phyloP scores from a whole-genome alignment of 2,888 invertebrate genomes.

The Pseudococcus jackbeardsleyi region DNA sequence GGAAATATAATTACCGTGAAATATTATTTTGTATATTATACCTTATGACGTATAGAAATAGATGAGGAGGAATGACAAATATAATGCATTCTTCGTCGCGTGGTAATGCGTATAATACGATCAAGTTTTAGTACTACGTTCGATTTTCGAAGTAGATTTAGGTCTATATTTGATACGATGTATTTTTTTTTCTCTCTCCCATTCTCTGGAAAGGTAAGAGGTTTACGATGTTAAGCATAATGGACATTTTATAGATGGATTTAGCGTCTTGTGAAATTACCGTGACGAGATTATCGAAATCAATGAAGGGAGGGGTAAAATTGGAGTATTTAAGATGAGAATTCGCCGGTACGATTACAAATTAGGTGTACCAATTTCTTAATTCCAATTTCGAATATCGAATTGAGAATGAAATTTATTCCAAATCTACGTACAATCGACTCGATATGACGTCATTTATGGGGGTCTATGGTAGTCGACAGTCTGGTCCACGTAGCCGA shows the following conservation, averaged over 20 bases:
- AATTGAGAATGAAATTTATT: neutral
- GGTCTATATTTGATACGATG: neutral
- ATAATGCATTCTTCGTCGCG: conserved; percentile 6
- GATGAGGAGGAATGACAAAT: conserved; percentile 10
- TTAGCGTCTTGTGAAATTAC: no score
- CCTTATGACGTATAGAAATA: neutral
- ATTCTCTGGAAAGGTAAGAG: neutral
- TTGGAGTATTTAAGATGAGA: no score
- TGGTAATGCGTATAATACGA: neutral
- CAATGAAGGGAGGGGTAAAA: no score
- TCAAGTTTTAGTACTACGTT: neutral
- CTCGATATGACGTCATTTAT: neutral
- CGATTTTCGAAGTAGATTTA: neutral
- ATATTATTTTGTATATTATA: conserved; percentile 13
- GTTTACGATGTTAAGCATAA: no score
- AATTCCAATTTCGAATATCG: no score
- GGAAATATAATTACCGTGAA: conserved; percentile 54
- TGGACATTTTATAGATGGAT: no score
- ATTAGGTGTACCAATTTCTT: no score
- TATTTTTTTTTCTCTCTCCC: neutral
- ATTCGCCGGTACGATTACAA: no score
- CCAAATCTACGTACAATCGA: neutral
- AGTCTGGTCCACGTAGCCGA: neutral
- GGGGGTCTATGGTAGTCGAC: neutral
- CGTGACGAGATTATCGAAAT: no score